A percentile compares a stretch with the other conserved stretches of the same genome.
These are phyloP conservation scores for Caenorhabditis afra DNA, from an alignment of 2,888 invertebrate species.

Conservation along the genomic window DNA sequence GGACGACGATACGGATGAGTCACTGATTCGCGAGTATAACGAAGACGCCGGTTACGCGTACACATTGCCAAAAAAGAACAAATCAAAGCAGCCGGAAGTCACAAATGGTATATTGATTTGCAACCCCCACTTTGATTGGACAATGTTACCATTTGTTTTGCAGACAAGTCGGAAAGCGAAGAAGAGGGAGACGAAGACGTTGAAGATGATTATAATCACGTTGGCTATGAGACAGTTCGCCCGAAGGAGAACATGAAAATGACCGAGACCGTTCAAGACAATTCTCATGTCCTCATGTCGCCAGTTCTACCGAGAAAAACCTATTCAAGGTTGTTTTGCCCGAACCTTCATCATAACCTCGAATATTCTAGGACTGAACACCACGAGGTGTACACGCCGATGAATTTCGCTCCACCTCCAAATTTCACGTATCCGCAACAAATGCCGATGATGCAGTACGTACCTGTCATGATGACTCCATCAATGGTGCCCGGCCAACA, in stretches of 20 bases:
- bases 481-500: slow-evolving; percentile 58
- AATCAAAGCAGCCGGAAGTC: slow-evolving; percentile 18
- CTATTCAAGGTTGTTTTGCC: slow-evolving; percentile 43
- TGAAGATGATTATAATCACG: slow-evolving; percentile 20
- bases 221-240: slow-evolving; percentile 37
- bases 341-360: background rate
- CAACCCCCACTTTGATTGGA: too few relatives aligned
- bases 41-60: slow-evolving; percentile 51
- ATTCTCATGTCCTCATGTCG: slow-evolving; percentile 49
- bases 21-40: slow-evolving; percentile 33
- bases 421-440: slow-evolving; percentile 62
- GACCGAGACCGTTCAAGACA: slow-evolving; percentile 40
- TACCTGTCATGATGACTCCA: slow-evolving; percentile 68
- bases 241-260: slow-evolving; percentile 44
- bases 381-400: slow-evolving; percentile 55
- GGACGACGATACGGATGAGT: slow-evolving; percentile 45
- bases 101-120: slow-evolving; percentile 33
- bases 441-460: slow-evolving; percentile 65
- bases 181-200: slow-evolving; percentile 14
- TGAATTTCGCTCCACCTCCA: slow-evolving; percentile 62
- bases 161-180: slow-evolving; percentile 47
- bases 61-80: slow-evolving; percentile 46
- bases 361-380: slow-evolving; percentile 39
- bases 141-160: background rate
- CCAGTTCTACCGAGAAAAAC: slow-evolving; percentile 55